Conservation (phyloP, 2,888 invertebrate species). For the Dioctria rufipes region DNA sequence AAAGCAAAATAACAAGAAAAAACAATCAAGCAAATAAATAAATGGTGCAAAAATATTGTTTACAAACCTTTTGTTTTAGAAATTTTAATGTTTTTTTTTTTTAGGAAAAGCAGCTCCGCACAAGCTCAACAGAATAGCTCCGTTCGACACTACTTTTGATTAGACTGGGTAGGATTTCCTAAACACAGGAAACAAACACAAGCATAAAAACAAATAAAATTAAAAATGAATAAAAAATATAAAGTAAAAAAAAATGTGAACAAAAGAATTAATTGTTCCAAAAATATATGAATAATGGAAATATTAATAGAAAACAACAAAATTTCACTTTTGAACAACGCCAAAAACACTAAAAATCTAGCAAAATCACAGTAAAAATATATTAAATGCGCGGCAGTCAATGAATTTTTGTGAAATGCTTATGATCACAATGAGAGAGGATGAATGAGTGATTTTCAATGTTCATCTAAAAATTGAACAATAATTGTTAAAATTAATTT, state of each 20-base stretch:
- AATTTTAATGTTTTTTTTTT: constrained; percentile 16
- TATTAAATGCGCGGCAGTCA: constrained; percentile 21
- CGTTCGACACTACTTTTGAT: constrained; percentile 67
- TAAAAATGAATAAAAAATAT: constrained; percentile 57
- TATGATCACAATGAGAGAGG: constrained; percentile 41
- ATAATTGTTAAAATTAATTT: constrained; percentile 17
- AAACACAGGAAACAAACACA: constrained; percentile 63
- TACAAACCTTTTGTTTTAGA: constrained; percentile 54
- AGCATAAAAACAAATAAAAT: constrained; percentile 62
- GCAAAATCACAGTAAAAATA: constrained; percentile 27
- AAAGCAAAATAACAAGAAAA: constrained; percentile 17
- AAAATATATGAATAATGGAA: background rate
- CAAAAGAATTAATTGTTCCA: constrained; percentile 20
- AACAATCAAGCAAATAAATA: constrained; percentile 20
- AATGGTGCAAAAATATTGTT: constrained; percentile 26
- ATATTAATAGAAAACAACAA: constrained; percentile 2
- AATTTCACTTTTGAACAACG: background rate
- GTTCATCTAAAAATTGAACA: constrained; percentile 48
- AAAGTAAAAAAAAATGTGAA: constrained; percentile 55
- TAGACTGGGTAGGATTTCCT: constrained; percentile 71
- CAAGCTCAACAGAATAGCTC: constrained; percentile 62
- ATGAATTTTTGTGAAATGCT: constrained; percentile 37
- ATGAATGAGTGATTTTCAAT: constrained; percentile 51
- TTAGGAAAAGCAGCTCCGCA: constrained; percentile 40
- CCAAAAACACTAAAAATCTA: constrained; percentile 2